Evolutionary conservation across 1,140 invertebrate genomes (phyloP).

Genomic region (Tribolium castaneum): DNA sequence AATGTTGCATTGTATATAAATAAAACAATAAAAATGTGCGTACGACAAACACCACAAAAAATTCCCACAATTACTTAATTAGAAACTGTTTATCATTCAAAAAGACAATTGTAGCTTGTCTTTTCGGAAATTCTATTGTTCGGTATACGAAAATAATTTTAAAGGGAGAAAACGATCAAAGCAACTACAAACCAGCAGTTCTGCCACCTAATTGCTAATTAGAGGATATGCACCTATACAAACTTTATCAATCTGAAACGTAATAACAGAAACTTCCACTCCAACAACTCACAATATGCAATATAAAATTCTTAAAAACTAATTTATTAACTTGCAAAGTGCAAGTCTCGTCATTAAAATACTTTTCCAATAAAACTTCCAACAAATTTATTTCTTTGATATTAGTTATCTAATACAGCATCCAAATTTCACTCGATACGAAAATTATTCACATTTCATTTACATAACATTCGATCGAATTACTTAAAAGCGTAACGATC

Average conservation of each 20-base stretch:
- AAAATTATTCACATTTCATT: no score
- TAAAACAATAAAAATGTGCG: constrained; percentile 1
- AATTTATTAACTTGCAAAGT: constrained; percentile 14
- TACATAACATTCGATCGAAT: no score
- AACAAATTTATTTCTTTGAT: background rate
- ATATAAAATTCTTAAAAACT: background rate
- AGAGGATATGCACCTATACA: constrained; percentile 1
- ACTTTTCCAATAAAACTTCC: background rate
- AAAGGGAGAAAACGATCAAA: background rate
- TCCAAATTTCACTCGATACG: background rate
- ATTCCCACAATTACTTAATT: constrained; percentile 26
- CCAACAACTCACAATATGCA: background rate
- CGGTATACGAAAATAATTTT: background rate
- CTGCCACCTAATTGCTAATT: constrained; percentile 21
- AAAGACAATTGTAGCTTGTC: constrained; percentile 1
- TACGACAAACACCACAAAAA: background rate
- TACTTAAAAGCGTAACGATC: no score
- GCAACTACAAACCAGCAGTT: background rate
- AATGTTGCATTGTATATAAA: constrained; percentile 6
- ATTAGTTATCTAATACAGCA: background rate
- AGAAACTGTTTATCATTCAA: constrained; percentile 15
- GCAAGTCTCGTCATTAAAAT: background rate
- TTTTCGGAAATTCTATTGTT: background rate
- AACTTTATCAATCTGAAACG: background rate
- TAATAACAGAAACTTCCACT: constrained; percentile 10